phyloP scores from a whole-genome alignment of 2,888 invertebrate genomes.

The Phyto melanocephala region DNA sequence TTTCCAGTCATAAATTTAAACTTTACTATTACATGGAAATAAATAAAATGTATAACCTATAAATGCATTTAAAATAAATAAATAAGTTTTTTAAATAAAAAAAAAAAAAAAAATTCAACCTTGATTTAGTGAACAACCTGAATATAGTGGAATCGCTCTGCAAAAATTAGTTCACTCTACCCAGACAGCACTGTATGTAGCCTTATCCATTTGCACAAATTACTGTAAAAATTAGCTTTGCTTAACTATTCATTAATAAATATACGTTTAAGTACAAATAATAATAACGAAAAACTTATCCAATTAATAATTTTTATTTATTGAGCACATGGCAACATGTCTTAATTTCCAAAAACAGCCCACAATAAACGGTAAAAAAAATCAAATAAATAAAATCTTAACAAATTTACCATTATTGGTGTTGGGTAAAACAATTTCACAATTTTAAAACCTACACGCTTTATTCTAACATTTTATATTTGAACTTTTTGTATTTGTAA shows the following conservation, averaged over 20 bases:
- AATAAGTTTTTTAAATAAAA: too few species aligned
- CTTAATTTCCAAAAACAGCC: slow-evolving; percentile 21
- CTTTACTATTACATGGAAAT: too few species aligned
- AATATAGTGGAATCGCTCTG: too few species aligned
- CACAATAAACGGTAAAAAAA: slow-evolving; percentile 5
- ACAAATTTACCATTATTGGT: slow-evolving; percentile 16
- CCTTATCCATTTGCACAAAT: slow-evolving; percentile 10
- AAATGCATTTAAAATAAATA: too few species aligned
- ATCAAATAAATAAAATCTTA: neutral
- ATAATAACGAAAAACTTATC: neutral
- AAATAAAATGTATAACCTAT: too few species aligned
- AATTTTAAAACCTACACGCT: slow-evolving; percentile 12
- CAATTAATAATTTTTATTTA: slow-evolving; percentile 1
- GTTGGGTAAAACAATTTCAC: slow-evolving; percentile 7
- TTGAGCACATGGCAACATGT: slow-evolving; percentile 5
- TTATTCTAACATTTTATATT: slow-evolving; percentile 9
- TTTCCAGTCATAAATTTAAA: too few species aligned
- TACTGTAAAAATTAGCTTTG: neutral
- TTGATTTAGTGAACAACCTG: too few species aligned
- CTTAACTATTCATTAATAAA: neutral
- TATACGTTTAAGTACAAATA: too few species aligned
- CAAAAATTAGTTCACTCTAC: too few species aligned
- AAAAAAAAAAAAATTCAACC: too few species aligned
- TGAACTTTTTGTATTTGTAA: neutral
- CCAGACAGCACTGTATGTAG: too few species aligned